Percentiles rank a stretch among this genome's conserved stretches.
phyloP scores from a whole-genome alignment of 2,888 invertebrate species.

The Pocota personata region DNA sequence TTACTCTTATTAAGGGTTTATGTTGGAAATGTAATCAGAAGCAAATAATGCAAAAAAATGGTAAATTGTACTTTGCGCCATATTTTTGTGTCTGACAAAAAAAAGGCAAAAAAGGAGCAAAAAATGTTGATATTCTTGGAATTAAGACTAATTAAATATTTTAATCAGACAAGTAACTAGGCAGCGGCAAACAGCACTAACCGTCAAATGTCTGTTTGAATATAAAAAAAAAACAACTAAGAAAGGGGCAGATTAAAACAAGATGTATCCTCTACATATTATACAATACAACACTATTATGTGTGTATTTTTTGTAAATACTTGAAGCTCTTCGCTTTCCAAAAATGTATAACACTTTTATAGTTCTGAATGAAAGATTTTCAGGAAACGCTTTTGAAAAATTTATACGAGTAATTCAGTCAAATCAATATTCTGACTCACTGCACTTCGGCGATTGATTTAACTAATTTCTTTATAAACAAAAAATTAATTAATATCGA shows the following conservation, averaged over 20 bases:
- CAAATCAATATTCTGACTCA: neutral
- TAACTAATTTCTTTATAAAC: neutral
- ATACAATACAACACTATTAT: neutral
- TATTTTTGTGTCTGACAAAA: too few relatives aligned
- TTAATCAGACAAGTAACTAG: neutral
- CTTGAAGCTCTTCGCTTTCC: neutral
- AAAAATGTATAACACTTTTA: neutral
- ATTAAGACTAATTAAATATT: neutral
- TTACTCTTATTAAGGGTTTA: neutral
- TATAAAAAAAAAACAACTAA: too few relatives aligned
- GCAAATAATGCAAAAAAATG: neutral
- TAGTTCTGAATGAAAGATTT: too few relatives aligned
- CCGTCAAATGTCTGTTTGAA: neutral
- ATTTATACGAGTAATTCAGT: neutral
- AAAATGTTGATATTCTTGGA: neutral
- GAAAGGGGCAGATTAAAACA: neutral
- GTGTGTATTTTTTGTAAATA: neutral
- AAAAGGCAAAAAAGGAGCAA: too few relatives aligned
- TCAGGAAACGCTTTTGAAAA: neutral
- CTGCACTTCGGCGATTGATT: neutral
- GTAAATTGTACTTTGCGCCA: neutral
- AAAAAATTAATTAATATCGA: neutral
- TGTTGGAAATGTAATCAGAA: neutral
- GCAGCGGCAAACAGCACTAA: neutral
- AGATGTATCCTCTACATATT: neutral